Base-by-base conservation (phyloP, 2,113 vertebrate species). In the Microcebus murinus region DNA sequence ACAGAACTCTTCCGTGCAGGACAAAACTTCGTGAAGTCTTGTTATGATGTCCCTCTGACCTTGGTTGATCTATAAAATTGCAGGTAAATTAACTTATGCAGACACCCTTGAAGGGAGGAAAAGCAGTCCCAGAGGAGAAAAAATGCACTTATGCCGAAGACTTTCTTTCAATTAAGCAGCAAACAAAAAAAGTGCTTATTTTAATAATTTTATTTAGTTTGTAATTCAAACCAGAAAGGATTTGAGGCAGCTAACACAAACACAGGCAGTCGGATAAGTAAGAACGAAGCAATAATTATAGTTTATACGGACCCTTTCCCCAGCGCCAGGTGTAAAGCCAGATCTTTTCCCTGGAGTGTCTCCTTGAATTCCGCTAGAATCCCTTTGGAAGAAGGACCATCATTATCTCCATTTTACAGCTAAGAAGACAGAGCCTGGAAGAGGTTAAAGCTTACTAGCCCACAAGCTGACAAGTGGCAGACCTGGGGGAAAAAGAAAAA, bases 141-240 rank as follows among this genome's bases (percentile, higher is more conserved):
- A 68, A 31, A 4, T 70, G n/a, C 8, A 55, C 4, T 80, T 73
- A 4, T 1, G 50, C 25, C 83, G 23, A 86, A 94, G 77, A n/a
- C 29, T 73, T 63, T 42, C 13, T 95, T 84, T 73, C 29, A 67
- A 63, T 70, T 48, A 61, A 86, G 61, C 1, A 6, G 76, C 68
- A 93, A 90, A 87, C 61, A 89, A 89, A 42, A 63, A 89, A 55
- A 52, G 4, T 74, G 6, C 74, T 89, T 68, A 50, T 79, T 81
- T 84, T 80, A 76, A 42, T 85, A 12, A n/a, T n/a, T 14, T 73
- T 73, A 55, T 77, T 83, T 92, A 27, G 42, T 86, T 8, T 65
- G 79, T 63, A 55, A 82, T 61, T 91, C 42, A 63, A 1, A 36
- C 27, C 42, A 85, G 90, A 86, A 91, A 85, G 59, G 73, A 79